Evolutionary conservation across 2,888 invertebrate genomes (phyloP), one percentile per base, ranked within the genome.

Genomic region (Isoperla grammatica): DNA sequence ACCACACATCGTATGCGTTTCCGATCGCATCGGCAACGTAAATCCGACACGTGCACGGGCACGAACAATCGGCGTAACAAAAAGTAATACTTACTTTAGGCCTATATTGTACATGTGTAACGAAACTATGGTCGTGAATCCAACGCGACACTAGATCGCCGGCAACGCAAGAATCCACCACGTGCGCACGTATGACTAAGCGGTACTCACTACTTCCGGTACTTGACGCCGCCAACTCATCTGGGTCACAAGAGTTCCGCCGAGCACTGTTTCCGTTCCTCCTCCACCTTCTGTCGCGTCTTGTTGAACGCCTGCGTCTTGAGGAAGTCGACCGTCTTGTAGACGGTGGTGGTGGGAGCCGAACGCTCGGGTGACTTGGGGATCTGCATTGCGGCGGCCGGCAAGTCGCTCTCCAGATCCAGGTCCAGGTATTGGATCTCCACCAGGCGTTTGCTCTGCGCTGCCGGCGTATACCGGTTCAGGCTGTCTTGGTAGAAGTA

Each of bases 251-350:
- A 50, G 9, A 50, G 13, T 65, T 75, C 73, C 50, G 73, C 73
- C 29, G 73, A 71, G 61, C 73, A 74, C 61, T 74, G 72, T 63
- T 76, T 76, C 64, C 87, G 75, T 37, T 84, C 84, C 63, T 84
- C 85, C 71, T 88, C 90, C 0, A 88, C 86, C 70, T 88, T 86
- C 71, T 88, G 86, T 56, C 88, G 81, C 39, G 90, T 93, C 62
- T 88, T 85, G 74, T 90, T 92, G 71, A 96, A 91, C 5, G 95
- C 95, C 72, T 92, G 87, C 0, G 95, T 96, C 78, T 94, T 95
- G 56, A 92, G 78, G 77, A 95, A 95, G 76, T 96, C 95, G 0
- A 96, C 94, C 1, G 89, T 90, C 73, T 94, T 92, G 75, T 95
- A 95, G 8, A 90, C 90, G 0, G 88, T 76, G 29, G 60, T 53